Conservation (phyloP, 2,113 vertebrate species). For the Paradoxurus hermaphroditus region DNA sequence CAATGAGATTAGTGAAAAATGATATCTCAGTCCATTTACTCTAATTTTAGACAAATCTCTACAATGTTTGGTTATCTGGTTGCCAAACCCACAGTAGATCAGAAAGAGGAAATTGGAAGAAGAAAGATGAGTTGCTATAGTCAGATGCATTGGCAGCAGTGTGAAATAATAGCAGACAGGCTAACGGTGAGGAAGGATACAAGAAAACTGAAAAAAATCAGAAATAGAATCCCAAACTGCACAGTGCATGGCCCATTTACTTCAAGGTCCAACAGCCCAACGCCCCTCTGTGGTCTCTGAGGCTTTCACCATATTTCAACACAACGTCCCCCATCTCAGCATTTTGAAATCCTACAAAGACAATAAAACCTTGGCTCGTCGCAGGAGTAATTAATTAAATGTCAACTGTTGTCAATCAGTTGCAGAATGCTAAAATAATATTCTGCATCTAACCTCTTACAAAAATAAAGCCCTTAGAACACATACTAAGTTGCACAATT, state of each 20-base stretch:
- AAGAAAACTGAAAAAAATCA: not conserved
- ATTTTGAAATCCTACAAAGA: conserved; percentile 42
- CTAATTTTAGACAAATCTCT: conserved; percentile 49
- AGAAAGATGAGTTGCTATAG: conserved; percentile 20
- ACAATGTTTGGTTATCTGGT: not conserved
- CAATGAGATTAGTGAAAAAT: conserved; percentile 26
- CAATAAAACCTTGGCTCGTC: conserved; percentile 6
- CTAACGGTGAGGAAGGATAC: not conserved
- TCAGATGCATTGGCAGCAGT: not conserved
- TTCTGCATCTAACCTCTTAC: not conserved
- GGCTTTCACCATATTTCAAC: conserved; percentile 28
- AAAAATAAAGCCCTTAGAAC: conserved; percentile 21
- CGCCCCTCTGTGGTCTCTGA: not conserved
- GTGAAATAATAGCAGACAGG: conserved; percentile 25
- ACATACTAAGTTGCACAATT: not conserved
- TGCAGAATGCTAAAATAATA: conserved; percentile 35
- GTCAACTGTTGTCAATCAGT: conserved; percentile 47
- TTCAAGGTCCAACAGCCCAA: not conserved
- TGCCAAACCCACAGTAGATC: conserved; percentile 47
- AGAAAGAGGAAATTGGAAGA: conserved; percentile 46
- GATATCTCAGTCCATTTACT: not conserved
- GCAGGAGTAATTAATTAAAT: conserved; percentile 41
- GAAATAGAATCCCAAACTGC: conserved; percentile 10
- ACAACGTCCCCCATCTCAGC: not conserved
- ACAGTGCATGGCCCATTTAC: not conserved